These are phyloP conservation scores for Gnathonemus echidnorhynchus DNA, from an alignment of 2,113 vertebrate genomes.

Conservation along the genomic window DNA sequence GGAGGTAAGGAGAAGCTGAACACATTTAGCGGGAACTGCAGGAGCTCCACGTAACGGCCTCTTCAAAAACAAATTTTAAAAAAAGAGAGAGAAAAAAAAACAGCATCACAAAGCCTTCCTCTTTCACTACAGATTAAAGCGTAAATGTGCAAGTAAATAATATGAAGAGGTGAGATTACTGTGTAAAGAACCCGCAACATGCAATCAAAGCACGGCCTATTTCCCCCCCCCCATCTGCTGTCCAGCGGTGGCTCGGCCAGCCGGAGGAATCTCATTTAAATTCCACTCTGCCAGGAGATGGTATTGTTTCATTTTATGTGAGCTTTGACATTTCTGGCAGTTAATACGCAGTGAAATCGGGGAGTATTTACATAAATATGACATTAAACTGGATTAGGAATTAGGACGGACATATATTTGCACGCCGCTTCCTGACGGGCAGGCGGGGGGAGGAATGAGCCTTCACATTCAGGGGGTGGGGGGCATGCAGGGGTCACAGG, in stretches of 20 bases:
- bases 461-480: background rate
- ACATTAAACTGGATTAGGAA: conserved; percentile 72
- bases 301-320: conserved; percentile 78
- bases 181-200: conserved; percentile 70
- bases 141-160: conserved; percentile 63
- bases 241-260: conserved; percentile 55
- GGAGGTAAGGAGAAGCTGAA: conserved; percentile 44
- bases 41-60: background rate
- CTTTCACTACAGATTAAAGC: conserved; percentile 59
- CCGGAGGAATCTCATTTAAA: conserved; percentile 74
- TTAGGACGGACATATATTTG: conserved; percentile 64
- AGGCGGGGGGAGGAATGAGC: background rate
- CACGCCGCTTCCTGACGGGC: conserved; percentile 51
- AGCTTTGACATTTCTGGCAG: conserved; percentile 72
- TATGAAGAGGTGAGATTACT: conserved; percentile 64
- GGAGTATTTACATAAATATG: conserved; percentile 76
- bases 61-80: conserved; percentile 27
- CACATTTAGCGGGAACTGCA: conserved; percentile 50
- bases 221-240: conserved; percentile 68
- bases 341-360: conserved; percentile 68
- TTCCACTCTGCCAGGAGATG: conserved; percentile 65
- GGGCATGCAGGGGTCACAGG: conserved; percentile 39
- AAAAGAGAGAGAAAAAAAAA: background rate
- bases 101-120: conserved; percentile 46
- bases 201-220: conserved; percentile 67